Percentiles rank a stretch among this genome's conserved stretches.
phyloP scores from a whole-genome alignment of 2,888 invertebrate genomes.

The Ophion ellenae region DNA sequence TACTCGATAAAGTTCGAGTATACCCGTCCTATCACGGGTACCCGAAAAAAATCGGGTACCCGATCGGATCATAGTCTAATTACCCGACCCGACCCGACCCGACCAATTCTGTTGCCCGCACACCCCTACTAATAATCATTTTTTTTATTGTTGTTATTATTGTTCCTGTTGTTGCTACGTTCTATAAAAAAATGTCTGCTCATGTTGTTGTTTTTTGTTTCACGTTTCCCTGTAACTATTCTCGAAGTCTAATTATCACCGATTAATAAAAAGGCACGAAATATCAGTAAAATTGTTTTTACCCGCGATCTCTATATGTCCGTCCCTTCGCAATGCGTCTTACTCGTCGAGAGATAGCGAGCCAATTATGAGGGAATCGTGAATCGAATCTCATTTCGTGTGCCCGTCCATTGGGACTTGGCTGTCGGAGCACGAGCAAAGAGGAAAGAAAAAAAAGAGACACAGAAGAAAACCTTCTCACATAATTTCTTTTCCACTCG shows the following conservation, averaged over 20 bases:
- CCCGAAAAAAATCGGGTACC: too few species aligned
- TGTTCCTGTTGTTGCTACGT: not conserved
- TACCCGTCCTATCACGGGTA: too few species aligned
- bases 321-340: not conserved
- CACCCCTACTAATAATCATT: too few species aligned
- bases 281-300: constrained; percentile 7
- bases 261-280: not conserved
- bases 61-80: too few species aligned
- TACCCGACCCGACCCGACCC: too few species aligned
- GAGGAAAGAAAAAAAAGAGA: not conserved
- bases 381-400: constrained; percentile 31
- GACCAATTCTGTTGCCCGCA: too few species aligned
- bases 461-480: constrained; percentile 17
- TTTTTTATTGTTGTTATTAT: not conserved
- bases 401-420: not conserved
- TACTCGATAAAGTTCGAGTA: too few species aligned
- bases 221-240: not conserved
- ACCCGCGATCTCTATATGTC: too few species aligned
- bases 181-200: not conserved
- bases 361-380: constrained; percentile 23
- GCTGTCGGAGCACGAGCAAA: not conserved
- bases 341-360: not conserved
- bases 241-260: constrained; percentile 1
- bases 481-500: constrained; percentile 48
- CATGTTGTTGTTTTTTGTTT: not conserved